Conservation (phyloP, 2,888 invertebrate genomes). For the Beris chalybata region DNA sequence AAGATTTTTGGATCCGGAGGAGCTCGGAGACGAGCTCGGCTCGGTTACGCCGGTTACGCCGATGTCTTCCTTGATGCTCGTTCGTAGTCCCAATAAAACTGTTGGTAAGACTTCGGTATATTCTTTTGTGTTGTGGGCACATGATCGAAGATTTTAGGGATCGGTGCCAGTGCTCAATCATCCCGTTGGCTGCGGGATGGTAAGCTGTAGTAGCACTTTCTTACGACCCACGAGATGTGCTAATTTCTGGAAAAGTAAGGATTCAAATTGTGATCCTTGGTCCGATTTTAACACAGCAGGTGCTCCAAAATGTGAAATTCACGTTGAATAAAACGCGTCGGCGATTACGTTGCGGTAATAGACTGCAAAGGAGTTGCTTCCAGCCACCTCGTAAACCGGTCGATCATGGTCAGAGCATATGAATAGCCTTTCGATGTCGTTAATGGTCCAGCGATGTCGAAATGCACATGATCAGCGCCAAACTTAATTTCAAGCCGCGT, state of each 20-base stretch:
- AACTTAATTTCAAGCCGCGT: neutral
- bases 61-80: slow-evolving; percentile 4
- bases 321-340: slow-evolving; percentile 46
- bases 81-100: slow-evolving; percentile 7
- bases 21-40: too few relatives aligned
- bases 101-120: slow-evolving; percentile 2
- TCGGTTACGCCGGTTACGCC: too few relatives aligned
- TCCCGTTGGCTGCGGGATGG: slow-evolving; percentile 51
- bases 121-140: neutral
- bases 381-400: slow-evolving; percentile 42
- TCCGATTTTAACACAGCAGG: slow-evolving; percentile 51
- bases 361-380: slow-evolving; percentile 42
- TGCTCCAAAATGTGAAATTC: slow-evolving; percentile 54
- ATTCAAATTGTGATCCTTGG: slow-evolving; percentile 51
- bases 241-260: slow-evolving; percentile 45
- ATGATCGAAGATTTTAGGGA: slow-evolving; percentile 44
- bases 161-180: slow-evolving; percentile 53
- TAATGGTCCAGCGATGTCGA: slow-evolving; percentile 55
- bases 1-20: too few relatives aligned
- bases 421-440: slow-evolving; percentile 43
- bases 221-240: slow-evolving; percentile 43
- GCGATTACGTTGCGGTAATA: slow-evolving; percentile 44
- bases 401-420: slow-evolving; percentile 48
- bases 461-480: slow-evolving; percentile 47
- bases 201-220: slow-evolving; percentile 45